Evolutionary conservation across 2,888 invertebrate species (phyloP), one percentile per base, ranked within the genome.

Genomic region (Tridacna crocea): DNA sequence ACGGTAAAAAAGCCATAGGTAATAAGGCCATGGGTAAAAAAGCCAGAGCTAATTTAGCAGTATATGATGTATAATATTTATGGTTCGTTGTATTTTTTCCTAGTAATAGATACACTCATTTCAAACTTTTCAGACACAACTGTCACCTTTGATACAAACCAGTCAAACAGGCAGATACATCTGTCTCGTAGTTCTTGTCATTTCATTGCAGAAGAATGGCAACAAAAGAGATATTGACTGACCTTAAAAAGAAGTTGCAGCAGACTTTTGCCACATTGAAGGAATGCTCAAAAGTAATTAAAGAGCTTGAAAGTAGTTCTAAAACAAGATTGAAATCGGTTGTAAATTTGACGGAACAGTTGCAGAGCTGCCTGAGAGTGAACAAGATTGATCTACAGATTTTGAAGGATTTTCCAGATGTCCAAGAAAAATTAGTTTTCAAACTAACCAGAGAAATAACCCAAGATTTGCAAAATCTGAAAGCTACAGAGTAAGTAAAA

Each of bases 261-360:
- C 85, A 83, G 46, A 79, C 87, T 10, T 88, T 84, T 46, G 61
- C 65, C 27, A 46, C 83, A 11, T 47, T 89, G 8, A 78, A 84
- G 48, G 65, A 82, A 22, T 79, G 70, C 61, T 24, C 77, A 4
- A 24, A 66, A 15, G 61, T 36, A n/a, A 84, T 80, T 79, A 60
- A 80, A 68, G 80, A 79, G 26, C 60, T 76, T n/a, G 26, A 82
- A 60, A 24, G 48, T 22, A 63, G 63, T 26, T 82, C 76, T 24
- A 48, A 27, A 65, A 27, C 26, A 27, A 63, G 48, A 46, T n/a
- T 87, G 13, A 47, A 77, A 15, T 75, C 76, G 19, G 46, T 88
- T n/a, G 55, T 51, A 3, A 88, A 88, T 72, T 68, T 88, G 46
- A 77, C 78, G 24, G 89, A 89, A 26, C 89, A 89, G 46, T 83